Percentiles rank a stretch among this genome's conserved stretches.
These are phyloP conservation scores for Anagrus nilaparvatae DNA, from an alignment of 1,140 invertebrate genomes.

Conservation along the genomic window DNA sequence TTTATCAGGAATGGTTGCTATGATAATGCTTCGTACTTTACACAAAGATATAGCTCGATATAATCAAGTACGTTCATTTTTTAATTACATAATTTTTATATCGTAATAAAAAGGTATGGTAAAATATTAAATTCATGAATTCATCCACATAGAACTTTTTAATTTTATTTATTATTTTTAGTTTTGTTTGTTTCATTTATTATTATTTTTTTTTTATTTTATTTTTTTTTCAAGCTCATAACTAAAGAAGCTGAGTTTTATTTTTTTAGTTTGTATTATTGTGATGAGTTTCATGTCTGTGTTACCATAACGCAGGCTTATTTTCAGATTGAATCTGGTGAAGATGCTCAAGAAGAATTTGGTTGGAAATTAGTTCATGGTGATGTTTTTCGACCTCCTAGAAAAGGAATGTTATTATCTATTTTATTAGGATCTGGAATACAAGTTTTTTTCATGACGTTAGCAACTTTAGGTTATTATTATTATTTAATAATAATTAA, in stretches of 20 bases:
- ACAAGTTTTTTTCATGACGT: constrained; percentile 68
- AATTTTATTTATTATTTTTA: background rate
- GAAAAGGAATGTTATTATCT: constrained; percentile 91
- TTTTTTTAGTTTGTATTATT: constrained; percentile 17
- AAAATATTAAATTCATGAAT: too few species aligned
- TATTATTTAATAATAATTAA: background rate
- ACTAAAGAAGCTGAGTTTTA: constrained; percentile 8
- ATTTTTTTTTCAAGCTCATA: constrained; percentile 3
- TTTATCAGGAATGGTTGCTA: constrained; percentile 96
- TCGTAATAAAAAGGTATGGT: background rate
- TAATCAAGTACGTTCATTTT: constrained; percentile 60
- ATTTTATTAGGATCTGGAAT: constrained; percentile 91
- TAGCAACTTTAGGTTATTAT: constrained; percentile 51
- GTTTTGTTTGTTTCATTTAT: background rate
- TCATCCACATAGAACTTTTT: too few species aligned
- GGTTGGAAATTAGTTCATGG: constrained; percentile 98
- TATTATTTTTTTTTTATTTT: background rate
- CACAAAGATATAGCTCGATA: constrained; percentile 98
- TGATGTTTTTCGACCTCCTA: constrained; percentile 90
- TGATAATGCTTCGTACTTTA: constrained; percentile 94
- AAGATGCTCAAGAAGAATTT: constrained; percentile 98
- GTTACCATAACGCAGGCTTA: constrained; percentile 36
- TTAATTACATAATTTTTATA: background rate
- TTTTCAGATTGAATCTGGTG: constrained; percentile 77
- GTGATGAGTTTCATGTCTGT: constrained; percentile 26